phyloP scores from a whole-genome alignment of 2,113 vertebrate species.

The Anguilla japonica region DNA sequence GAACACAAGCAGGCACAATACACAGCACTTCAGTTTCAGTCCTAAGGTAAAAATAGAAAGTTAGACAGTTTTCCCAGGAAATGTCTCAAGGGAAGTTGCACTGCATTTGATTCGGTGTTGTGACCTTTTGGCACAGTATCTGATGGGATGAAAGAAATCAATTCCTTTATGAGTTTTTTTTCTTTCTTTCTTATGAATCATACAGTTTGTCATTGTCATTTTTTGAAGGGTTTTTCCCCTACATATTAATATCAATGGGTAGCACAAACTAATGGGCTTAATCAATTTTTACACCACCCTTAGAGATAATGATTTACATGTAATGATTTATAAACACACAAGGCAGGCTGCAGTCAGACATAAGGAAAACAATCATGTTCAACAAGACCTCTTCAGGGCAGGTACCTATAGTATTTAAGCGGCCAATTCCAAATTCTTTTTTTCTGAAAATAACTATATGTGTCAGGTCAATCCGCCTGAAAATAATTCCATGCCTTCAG shows the following conservation, averaged over 20 bases:
- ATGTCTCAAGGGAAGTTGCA: neutral
- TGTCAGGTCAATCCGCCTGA: neutral
- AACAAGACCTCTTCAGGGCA: neutral
- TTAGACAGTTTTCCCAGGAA: neutral
- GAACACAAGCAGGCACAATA: neutral
- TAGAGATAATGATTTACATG: neutral
- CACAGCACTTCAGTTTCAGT: no score
- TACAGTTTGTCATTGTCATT: neutral
- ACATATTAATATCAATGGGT: neutral
- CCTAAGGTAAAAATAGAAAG: neutral
- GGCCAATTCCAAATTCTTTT: neutral
- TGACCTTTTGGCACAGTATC: neutral
- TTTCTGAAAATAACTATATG: neutral
- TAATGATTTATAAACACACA: neutral
- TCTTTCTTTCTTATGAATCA: neutral
- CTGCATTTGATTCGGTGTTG: slow-evolving; percentile 7
- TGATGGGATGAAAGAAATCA: neutral
- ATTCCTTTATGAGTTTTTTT: neutral
- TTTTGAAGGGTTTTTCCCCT: neutral
- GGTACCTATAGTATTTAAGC: neutral
- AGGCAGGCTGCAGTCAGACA: neutral
- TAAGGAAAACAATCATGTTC: neutral
- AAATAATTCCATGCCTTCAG: neutral
- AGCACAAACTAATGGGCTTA: neutral
- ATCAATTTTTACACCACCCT: no score